Evolutionary conservation across 2,888 invertebrate genomes (phyloP), one percentile per base, ranked within the genome.

Genomic region (Acanthoscelides obtectus): DNA sequence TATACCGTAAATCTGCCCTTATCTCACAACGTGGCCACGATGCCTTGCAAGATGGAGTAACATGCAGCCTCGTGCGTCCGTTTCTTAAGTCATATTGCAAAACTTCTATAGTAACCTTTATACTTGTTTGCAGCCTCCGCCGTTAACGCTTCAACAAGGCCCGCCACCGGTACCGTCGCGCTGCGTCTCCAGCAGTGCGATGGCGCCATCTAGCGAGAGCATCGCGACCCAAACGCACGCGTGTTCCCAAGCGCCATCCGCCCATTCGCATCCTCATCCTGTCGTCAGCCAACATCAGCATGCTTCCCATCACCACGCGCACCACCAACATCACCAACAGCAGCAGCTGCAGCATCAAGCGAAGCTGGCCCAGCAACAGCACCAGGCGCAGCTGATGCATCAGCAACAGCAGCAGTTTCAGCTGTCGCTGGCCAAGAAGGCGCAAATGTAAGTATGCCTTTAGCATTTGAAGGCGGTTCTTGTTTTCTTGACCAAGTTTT

Each of bases 401-500:
- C 75, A 73, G 21, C 78, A 76, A 22, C 76, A 77, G 22, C 79
- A 78, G 45, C 79, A 79, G 71, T 76, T 77, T 20, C 79, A 81
- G 70, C 79, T 80, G 70, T 80, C 80, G 25, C 76, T 83, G 64
- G 81, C 84, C 5, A 83, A 83, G 71, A 85, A 85, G 77, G 83
- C 84, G 17, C 85, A 85, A 75, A 76, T 86, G 84, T 85, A 80
- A 83, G 84, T 83, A 70, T 17, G 2, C 22, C n/a, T n/a, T n/a
- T n/a, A n/a, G n/a, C n/a, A n/a, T n/a, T n/a, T n/a, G n/a, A n/a
- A n/a, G n/a, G n/a, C n/a, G n/a, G n/a, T n/a, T n/a, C n/a, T n/a
- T n/a, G n/a, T n/a, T n/a, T n/a, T n/a, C n/a, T n/a, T n/a, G n/a
- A n/a, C n/a, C n/a, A n/a, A n/a, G n/a, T n/a, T n/a, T n/a, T n/a